A percentile compares a stretch with the other conserved stretches of the same genome.
Evolutionary conservation across 1,140 invertebrate species (phyloP).

Genomic region (Penaeus japonicus): DNA sequence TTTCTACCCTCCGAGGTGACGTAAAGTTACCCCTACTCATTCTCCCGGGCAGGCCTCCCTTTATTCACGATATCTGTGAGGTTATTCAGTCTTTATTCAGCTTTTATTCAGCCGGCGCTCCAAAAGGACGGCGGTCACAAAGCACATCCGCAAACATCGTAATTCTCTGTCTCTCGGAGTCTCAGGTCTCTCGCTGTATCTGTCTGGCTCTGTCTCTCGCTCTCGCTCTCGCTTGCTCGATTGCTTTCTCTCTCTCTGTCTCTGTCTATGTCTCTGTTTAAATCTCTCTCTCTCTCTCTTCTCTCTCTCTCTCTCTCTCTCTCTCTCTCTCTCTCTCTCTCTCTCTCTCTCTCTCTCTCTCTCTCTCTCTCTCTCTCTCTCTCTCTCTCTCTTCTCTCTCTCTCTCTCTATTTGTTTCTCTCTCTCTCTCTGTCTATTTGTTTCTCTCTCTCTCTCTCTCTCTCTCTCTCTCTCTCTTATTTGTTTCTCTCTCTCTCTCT

Average conservation of each 20-base stretch:
- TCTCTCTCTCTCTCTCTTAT: no score
- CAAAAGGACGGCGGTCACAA: background rate
- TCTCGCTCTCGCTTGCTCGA: conserved; percentile 15
- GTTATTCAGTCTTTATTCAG: no score
- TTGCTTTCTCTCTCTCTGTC: conserved; percentile 10
- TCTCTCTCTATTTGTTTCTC: no score
- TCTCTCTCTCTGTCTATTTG: no score
- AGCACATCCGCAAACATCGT: background rate
- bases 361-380: no score
- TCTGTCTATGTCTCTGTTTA: background rate
- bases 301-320: background rate
- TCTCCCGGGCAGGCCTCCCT: no score
- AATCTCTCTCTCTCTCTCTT: conserved; percentile 7
- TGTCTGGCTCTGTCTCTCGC: conserved; percentile 4
- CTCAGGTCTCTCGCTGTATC: background rate
- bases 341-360: background rate
- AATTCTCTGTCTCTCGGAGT: background rate
- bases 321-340: background rate
- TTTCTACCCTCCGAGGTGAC: background rate
- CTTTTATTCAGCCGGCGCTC: no score
- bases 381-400: no score
- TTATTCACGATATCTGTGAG: no score
- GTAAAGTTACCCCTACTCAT: background rate
- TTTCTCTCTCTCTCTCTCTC: no score
- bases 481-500: no score